Percentiles rank a stretch among this genome's conserved stretches.
Conservation (phyloP, 2,888 invertebrate species). For the Acronicta psi region DNA sequence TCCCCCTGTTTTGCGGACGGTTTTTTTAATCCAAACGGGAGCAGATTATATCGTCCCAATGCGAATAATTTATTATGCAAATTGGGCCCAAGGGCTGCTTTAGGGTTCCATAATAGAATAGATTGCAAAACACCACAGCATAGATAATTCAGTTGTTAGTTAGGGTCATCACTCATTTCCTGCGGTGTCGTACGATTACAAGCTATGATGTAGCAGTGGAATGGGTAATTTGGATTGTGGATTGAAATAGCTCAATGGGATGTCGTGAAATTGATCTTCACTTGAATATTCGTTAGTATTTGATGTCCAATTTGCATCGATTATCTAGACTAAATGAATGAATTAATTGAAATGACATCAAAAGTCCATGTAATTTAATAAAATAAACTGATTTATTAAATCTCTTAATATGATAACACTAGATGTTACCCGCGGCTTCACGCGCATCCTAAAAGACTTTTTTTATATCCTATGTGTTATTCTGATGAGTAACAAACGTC, state of each 20-base stretch:
- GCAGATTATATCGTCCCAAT: constrained; percentile 47
- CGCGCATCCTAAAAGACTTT: too few relatives aligned
- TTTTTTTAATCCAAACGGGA: constrained; percentile 31
- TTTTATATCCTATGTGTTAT: too few relatives aligned
- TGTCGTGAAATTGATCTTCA: background rate
- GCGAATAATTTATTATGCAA: constrained; percentile 56
- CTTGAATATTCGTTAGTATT: too few relatives aligned
- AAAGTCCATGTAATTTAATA: too few relatives aligned
- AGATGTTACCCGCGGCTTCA: too few relatives aligned
- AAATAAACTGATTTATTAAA: too few relatives aligned
- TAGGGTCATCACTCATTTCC: constrained; percentile 22
- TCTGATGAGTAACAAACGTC: too few relatives aligned
- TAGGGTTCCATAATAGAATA: constrained; percentile 56
- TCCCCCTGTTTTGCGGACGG: too few relatives aligned
- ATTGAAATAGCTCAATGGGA: background rate
- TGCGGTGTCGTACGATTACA: constrained; percentile 10
- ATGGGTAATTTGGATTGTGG: background rate
- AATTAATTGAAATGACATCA: background rate
- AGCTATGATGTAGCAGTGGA: background rate
- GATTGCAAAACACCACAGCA: constrained; percentile 39
- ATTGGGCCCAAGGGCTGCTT: constrained; percentile 51
- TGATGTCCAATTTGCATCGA: too few relatives aligned
- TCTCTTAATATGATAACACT: too few relatives aligned
- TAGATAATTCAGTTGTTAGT: constrained; percentile 40
- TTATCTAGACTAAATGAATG: too few relatives aligned